These are phyloP conservation scores for Pterocles orientalis DNA, from an alignment of 2,113 vertebrate genomes.

Conservation along the genomic window DNA sequence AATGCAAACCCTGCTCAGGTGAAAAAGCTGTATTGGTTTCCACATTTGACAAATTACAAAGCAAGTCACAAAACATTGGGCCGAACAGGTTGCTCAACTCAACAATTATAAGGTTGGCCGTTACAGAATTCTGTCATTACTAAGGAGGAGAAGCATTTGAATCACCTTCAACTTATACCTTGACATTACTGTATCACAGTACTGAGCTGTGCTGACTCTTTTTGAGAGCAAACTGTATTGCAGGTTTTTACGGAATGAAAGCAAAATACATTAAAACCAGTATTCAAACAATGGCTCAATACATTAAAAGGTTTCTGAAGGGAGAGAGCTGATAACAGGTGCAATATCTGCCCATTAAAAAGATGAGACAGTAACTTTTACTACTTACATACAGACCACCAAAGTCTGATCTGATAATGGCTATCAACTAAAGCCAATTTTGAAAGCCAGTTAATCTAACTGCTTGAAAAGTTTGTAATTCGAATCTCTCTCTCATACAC, in stretches of 20 bases:
- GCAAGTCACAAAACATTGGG: neutral
- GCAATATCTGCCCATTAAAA: neutral
- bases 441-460: neutral
- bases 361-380: neutral
- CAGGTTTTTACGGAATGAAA: neutral
- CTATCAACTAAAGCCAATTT: neutral
- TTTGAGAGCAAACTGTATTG: neutral
- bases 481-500: neutral
- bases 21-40: neutral
- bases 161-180: neutral
- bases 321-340: neutral
- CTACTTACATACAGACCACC: neutral
- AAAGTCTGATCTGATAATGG: neutral
- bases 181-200: neutral
- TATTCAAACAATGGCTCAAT: neutral
- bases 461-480: neutral
- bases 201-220: neutral
- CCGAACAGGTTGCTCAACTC: neutral
- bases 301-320: neutral
- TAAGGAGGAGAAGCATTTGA: neutral
- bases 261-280: neutral
- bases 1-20: neutral
- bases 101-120: neutral
- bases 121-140: neutral
- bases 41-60: neutral